Evolutionary conservation across 2,797 vertebrate genomes (phyloP), one percentile per base, ranked within the genome.

Genomic region (Adelosebastes latens): DNA sequence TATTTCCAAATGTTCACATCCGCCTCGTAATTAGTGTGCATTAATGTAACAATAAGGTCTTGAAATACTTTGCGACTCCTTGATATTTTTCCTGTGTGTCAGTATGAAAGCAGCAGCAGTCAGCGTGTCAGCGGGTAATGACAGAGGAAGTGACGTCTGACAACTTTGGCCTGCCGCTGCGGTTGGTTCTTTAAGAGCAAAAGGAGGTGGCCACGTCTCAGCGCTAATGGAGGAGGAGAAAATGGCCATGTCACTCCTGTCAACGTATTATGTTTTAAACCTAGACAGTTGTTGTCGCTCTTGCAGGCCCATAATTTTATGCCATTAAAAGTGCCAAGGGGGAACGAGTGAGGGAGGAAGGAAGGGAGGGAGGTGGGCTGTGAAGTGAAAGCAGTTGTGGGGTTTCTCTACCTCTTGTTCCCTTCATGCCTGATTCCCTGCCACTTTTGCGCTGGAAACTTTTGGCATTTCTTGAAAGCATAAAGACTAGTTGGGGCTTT

Each of bases 391-490:
- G 89, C 85, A 81, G 82, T 90, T 62, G 75, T 80, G 81, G 75
- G 79, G 55, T 83, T 91, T 83, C 82, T 88, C 83, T 92, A 89
- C 92, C 90, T 91, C 85, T 87, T 94, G 91, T 89, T 95, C 90
- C 91, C 93, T 92, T 89, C 94, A 72, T 90, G 93, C 91, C 89
- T 95, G 94, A 95, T 96, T 96, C 96, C 94, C 95, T 95, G 96
- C 95, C 95, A 96, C 96, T 96, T 96, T 95, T 95, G 86, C 94
- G 75, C 86, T 90, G 91, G 89, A 95, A 97, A 97, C 96, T 95
- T 96, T 95, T 97, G 96, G 96, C 97, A 96, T 94, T 95, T 96
- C 95, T 96, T 98, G 97, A 97, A 97, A 97, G 95, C 96, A 95
- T 97, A 97, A 98, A 97, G 96, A 97, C 97, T 95, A 96, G 96